Base-by-base conservation (phyloP, 2,888 invertebrate species). In the Hirtodrosophila histrioides region DNA sequence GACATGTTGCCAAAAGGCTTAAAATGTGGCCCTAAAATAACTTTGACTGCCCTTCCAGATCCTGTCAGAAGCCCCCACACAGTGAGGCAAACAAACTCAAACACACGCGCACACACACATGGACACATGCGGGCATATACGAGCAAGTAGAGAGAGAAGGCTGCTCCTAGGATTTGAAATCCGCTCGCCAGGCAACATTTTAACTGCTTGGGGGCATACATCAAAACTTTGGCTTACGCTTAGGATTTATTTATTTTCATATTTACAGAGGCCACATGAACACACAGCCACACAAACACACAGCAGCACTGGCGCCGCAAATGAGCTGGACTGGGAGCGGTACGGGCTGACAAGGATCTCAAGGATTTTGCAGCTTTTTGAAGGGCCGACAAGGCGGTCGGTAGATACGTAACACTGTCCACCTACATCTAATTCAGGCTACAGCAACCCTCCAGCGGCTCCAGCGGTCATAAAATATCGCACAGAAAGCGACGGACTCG, bases 211-310 rank as follows among this genome's bases (percentile, higher is more conserved):
- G 82, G 84, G 88, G 86, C 86, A 85, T 86, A 85, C 88, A 88
- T 85, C 86, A 88, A 79, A 88, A 81, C 85, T 88, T 88, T 88
- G 76, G 84, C 88, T 88, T 85, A 84, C 85, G 84, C 75, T 75
- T 72, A 70, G 88, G 83, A 88, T 86, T 88, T 88, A 88, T 88
- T 88, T 88, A 87, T 88, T 88, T 88, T 88, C 84, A 89, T 88
- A 88, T 88, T 89, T 89, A 78, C 79, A 68, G 66, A 78, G 74
- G 79, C 69, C 76, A 70, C 58, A 69, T 57, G 35, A 39, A 55
- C 62, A 74, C 51, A 72, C 49, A 65, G 46, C 58, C 62, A 43
- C 43, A 39, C 55, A 58, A 29, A 31, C 31, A 43, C 54, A 53
- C 23, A n/a, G 51, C 35, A 11, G 17, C 23, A n/a, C 6, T 12